Evolutionary conservation across 2,797 vertebrate species (phyloP).

Genomic region (Nothura maculosa): DNA sequence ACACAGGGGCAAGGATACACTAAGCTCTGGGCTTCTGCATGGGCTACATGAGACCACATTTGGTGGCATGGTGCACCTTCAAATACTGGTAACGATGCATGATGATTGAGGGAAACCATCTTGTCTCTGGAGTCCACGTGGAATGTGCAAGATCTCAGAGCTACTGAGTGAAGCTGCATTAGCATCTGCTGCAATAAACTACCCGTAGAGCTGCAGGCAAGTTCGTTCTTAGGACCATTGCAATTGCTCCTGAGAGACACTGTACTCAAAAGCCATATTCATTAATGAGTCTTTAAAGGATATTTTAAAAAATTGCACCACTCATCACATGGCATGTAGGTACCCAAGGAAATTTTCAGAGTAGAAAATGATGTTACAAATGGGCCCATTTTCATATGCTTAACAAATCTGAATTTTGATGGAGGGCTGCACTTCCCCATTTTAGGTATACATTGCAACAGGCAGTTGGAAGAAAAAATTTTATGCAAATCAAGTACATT

Average conservation of each 20-base stretch:
- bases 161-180: neutral
- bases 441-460: constrained; percentile 4
- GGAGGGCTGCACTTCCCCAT: neutral
- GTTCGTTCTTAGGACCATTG: neutral
- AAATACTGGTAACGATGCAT: neutral
- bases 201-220: neutral
- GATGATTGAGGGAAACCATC: neutral
- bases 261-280: neutral
- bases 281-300: neutral
- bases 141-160: neutral
- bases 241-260: neutral
- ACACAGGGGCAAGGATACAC: neutral
- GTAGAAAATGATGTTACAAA: constrained; percentile 6
- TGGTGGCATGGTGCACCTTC: neutral
- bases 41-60: no score
- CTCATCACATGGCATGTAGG: neutral
- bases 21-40: neutral
- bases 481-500: constrained; percentile 50
- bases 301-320: neutral
- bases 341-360: neutral
- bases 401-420: neutral
- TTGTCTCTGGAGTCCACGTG: accelerated
- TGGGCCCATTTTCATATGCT: neutral
- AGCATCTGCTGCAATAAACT: neutral
- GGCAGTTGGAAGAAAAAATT: neutral